These are phyloP conservation scores for Elysia crispata DNA, from an alignment of 2,888 invertebrate species.

Conservation along the genomic window DNA sequence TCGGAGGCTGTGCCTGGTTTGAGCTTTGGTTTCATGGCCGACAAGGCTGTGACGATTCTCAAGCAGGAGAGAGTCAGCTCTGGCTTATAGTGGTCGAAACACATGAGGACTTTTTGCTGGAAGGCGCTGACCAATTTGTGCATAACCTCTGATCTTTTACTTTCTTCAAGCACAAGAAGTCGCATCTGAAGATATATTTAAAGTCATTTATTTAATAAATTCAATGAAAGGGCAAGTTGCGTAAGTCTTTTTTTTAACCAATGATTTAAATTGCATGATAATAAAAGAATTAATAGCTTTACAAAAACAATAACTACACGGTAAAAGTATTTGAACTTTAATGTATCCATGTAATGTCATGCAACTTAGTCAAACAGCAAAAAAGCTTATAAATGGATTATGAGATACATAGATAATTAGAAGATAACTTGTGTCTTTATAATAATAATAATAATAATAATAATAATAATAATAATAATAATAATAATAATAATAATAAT, in stretches of 20 bases:
- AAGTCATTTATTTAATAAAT: background rate
- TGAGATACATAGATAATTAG: too few species aligned
- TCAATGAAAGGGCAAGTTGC: background rate
- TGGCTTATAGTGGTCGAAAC: constrained; percentile 63
- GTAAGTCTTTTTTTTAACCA: background rate
- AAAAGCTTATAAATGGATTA: too few species aligned
- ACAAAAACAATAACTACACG: too few species aligned
- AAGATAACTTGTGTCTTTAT: too few species aligned
- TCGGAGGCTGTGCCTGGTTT: background rate
- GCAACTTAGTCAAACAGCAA: too few species aligned
- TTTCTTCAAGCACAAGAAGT: constrained; percentile 62
- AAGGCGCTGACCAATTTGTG: constrained; percentile 66
- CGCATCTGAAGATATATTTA: constrained; percentile 58
- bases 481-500: too few species aligned
- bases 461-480: too few species aligned
- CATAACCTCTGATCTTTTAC: constrained; percentile 62
- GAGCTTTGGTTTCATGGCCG: constrained; percentile 31
- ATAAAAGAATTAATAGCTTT: too few species aligned
- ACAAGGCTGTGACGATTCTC: constrained; percentile 45
- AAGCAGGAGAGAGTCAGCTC: constrained; percentile 55
- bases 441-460: too few species aligned
- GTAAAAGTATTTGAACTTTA: too few species aligned
- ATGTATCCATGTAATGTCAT: too few species aligned
- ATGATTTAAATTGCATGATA: too few species aligned
- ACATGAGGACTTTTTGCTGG: constrained; percentile 65